phyloP scores from a whole-genome alignment of 1,140 invertebrate genomes.

The Drosophila elegans region DNA sequence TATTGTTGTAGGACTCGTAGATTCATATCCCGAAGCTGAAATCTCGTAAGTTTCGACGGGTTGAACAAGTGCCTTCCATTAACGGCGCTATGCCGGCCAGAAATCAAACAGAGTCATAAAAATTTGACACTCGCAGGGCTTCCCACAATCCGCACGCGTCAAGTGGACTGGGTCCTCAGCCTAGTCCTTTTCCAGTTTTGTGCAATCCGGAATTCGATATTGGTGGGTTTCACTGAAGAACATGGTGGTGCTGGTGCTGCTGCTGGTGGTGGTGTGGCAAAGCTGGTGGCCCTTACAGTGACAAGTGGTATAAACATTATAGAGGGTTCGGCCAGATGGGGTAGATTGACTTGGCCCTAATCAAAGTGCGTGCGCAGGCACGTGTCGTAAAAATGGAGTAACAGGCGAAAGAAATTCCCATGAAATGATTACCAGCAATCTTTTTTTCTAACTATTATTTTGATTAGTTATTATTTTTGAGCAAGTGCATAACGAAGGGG shows the following conservation, averaged over 20 bases:
- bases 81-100: slow-evolving; percentile 61
- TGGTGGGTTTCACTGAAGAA: slow-evolving; percentile 45
- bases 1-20: slow-evolving; percentile 4
- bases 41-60: slow-evolving; percentile 63
- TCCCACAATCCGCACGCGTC: slow-evolving; percentile 71
- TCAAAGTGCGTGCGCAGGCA: slow-evolving; percentile 72
- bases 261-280: slow-evolving; percentile 25
- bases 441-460: slow-evolving; percentile 62
- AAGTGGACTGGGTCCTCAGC: slow-evolving; percentile 30
- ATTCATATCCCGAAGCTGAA: slow-evolving; percentile 19
- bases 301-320: slow-evolving; percentile 23
- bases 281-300: slow-evolving; percentile 25
- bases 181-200: slow-evolving; percentile 7
- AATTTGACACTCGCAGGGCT: slow-evolving; percentile 75
- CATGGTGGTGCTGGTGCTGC: slow-evolving; percentile 22
- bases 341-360: slow-evolving; percentile 53
- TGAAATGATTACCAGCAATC: slow-evolving; percentile 68
- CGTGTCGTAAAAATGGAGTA: slow-evolving; percentile 58
- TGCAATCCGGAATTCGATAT: slow-evolving; percentile 65
- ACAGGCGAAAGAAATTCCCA: slow-evolving; percentile 54
- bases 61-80: slow-evolving; percentile 79
- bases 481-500: slow-evolving; percentile 52
- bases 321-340: slow-evolving; percentile 29
- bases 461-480: slow-evolving; percentile 78
- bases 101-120: slow-evolving; percentile 83